phyloP scores from a whole-genome alignment of 2,797 vertebrate species.

The Hippoglossus hippoglossus region DNA sequence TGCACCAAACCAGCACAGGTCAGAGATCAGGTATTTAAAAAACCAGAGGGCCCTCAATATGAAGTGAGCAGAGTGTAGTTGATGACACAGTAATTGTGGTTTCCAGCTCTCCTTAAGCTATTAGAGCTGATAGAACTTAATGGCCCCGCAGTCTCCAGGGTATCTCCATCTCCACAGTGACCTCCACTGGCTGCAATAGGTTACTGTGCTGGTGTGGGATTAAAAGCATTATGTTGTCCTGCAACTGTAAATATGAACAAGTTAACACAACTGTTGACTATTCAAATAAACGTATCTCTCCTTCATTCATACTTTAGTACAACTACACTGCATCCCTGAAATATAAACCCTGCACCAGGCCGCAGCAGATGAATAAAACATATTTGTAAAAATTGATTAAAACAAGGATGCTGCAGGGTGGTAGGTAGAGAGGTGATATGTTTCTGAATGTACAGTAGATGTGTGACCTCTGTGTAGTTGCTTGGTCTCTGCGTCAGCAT shows the following conservation, averaged over 20 bases:
- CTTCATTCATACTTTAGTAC: neutral
- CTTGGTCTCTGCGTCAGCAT: constrained; percentile 20
- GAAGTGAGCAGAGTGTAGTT: constrained; percentile 20
- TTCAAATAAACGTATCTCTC: neutral
- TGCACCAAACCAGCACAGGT: constrained; percentile 18
- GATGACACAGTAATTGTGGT: constrained; percentile 18
- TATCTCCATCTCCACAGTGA: constrained; percentile 80
- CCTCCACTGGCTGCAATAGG: constrained; percentile 78
- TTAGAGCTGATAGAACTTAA: constrained; percentile 6
- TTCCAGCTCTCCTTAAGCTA: constrained; percentile 14
- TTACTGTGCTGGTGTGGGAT: constrained; percentile 59
- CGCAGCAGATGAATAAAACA: neutral
- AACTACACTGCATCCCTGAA: constrained; percentile 1
- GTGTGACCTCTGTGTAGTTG: neutral
- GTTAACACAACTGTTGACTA: neutral
- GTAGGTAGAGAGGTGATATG: constrained; percentile 8
- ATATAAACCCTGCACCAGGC: neutral
- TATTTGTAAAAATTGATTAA: constrained; percentile 15
- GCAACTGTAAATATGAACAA: neutral
- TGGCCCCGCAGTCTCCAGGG: constrained; percentile 53
- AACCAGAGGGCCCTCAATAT: constrained; percentile 17
- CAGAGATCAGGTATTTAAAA: constrained; percentile 43
- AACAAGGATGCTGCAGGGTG: constrained; percentile 10
- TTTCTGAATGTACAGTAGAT: too few relatives aligned
- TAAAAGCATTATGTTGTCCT: constrained; percentile 26